Percentiles rank a stretch among this genome's conserved stretches.
Evolutionary conservation across 2,888 invertebrate species (phyloP).

Genomic region (Apamea crenata): DNA sequence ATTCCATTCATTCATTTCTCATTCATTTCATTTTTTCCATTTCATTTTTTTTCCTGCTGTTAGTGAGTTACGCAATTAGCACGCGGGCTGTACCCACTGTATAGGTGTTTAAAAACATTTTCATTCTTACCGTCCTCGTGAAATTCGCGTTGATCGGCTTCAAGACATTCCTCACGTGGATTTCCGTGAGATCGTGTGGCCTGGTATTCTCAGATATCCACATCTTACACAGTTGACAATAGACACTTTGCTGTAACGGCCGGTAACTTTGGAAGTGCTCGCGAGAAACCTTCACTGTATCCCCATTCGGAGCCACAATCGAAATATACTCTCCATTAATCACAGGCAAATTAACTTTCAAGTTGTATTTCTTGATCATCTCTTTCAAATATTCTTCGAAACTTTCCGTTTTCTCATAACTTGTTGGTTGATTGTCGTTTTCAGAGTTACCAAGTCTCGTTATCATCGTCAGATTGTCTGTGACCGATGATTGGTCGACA

Average conservation of each 20-base stretch:
- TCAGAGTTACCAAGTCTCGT: background rate
- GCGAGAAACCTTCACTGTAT: background rate
- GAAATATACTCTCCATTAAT: slow-evolving; percentile 2
- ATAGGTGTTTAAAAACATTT: background rate
- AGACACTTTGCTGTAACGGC: background rate
- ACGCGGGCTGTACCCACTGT: too few species aligned
- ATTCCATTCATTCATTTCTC: too few species aligned
- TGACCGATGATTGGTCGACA: too few species aligned
- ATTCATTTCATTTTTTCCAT: too few species aligned
- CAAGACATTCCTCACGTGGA: slow-evolving; percentile 25
- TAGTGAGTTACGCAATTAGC: too few species aligned
- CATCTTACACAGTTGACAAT: slow-evolving; percentile 37
- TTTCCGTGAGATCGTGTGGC: slow-evolving; percentile 9
- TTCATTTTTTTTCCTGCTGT: too few species aligned
- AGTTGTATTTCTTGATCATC: slow-evolving; percentile 18
- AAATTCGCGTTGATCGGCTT: slow-evolving; percentile 22
- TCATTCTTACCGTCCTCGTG: slow-evolving; percentile 33
- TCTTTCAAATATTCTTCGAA: slow-evolving; percentile 28
- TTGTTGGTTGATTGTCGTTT: background rate
- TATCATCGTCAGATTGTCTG: background rate
- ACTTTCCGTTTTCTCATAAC: background rate
- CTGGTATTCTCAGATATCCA: background rate
- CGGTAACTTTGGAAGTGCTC: slow-evolving; percentile 41
- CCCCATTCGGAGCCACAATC: slow-evolving; percentile 13
- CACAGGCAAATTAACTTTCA: slow-evolving; percentile 8